Percentiles rank a stretch among this genome's conserved stretches.
These are phyloP conservation scores for Uria lomvia DNA, from an alignment of 2,113 vertebrate genomes.

Conservation along the genomic window DNA sequence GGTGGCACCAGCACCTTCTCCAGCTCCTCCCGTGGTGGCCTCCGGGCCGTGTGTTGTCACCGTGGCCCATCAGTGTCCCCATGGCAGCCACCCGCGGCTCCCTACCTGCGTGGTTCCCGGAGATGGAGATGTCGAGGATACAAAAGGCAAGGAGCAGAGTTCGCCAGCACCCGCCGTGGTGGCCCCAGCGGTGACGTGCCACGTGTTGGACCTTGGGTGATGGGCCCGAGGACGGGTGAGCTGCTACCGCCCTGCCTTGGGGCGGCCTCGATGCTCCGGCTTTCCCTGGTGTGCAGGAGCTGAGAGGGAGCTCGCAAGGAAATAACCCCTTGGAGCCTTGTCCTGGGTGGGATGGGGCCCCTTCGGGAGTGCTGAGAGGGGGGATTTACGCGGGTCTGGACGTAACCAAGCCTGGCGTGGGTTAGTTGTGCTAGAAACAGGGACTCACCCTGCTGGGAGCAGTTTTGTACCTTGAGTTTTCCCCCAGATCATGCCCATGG, in stretches of 20 bases:
- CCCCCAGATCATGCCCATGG: not conserved
- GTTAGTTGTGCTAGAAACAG: not conserved
- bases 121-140: not conserved
- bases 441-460: not conserved
- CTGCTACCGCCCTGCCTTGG: not conserved
- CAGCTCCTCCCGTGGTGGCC: not conserved
- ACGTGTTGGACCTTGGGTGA: not conserved
- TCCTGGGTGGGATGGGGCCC: not conserved
- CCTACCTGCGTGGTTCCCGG: fast-evolving
- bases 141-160: not conserved
- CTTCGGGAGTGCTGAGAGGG: not conserved
- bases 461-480: not conserved
- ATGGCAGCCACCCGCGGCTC: not conserved
- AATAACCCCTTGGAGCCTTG: not conserved
- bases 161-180: not conserved
- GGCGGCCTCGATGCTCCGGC: not conserved
- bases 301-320: not conserved
- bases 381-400: not conserved
- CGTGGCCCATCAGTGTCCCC: fast-evolving
- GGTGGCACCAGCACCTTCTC: not conserved
- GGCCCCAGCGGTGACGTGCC: fast-evolving
- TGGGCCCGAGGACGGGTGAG: not conserved
- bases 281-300: fast-evolving
- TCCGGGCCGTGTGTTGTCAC: not conserved
- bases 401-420: fast-evolving